These are phyloP conservation scores for Pseudomyrmex pallidus DNA, from an alignment of 1,140 invertebrate species.

Conservation along the genomic window DNA sequence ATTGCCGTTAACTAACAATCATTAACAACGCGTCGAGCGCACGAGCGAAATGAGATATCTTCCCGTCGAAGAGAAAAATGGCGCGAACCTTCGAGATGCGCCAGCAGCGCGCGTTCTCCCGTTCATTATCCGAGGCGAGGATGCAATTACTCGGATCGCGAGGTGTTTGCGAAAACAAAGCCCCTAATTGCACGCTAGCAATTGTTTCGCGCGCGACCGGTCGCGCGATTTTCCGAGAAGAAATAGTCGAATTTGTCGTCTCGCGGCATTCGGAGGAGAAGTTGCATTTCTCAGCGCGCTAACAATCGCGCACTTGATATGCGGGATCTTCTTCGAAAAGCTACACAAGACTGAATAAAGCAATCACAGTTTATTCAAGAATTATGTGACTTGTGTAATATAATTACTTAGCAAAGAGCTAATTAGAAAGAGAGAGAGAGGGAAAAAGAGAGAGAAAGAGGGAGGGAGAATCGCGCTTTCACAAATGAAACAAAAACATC, in stretches of 20 bases:
- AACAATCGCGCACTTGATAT: not conserved
- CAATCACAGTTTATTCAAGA: not conserved
- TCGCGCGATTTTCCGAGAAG: not conserved
- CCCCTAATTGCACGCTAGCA: not conserved
- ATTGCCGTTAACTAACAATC: conserved; percentile 33
- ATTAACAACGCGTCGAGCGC: not conserved
- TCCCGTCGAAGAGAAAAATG: not conserved
- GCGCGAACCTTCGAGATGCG: not conserved
- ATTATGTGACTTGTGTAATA: not conserved
- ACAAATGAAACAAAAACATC: not conserved
- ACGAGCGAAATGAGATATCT: not conserved
- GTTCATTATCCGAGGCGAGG: conserved; percentile 5
- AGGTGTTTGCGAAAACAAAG: conserved; percentile 11
- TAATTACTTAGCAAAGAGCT: not conserved
- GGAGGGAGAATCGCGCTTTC: not conserved
- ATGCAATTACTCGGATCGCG: conserved; percentile 23
- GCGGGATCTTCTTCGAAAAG: not conserved
- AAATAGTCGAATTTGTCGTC: not conserved
- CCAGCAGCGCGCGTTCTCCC: not conserved
- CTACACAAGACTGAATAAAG: not conserved
- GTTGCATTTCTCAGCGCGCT: no score
- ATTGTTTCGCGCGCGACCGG: not conserved
- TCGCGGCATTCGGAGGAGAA: not conserved
- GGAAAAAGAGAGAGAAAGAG: no score
- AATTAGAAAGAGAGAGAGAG: no score